Evolutionary conservation across 1,140 invertebrate species (phyloP).

Genomic region (Chelonus insularis): DNA sequence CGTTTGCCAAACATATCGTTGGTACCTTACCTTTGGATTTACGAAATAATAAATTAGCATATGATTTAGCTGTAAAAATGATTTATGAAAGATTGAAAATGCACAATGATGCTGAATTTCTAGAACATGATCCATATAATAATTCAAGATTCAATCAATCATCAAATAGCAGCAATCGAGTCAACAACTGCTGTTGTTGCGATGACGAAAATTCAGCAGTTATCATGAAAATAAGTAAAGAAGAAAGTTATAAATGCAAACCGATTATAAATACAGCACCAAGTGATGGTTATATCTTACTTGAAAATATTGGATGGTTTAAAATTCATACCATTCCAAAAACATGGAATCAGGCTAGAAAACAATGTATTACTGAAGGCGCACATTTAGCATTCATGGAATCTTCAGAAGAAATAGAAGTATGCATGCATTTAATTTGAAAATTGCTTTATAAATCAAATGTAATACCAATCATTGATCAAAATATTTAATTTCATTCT

Average conservation of each 20-base stretch:
- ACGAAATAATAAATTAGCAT: not conserved
- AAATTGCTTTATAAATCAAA: too few relatives aligned
- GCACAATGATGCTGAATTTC: not conserved
- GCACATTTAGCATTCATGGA: slow-evolving; percentile 52
- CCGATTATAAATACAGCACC: not conserved
- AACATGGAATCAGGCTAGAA: slow-evolving; percentile 50
- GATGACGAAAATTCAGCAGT: not conserved
- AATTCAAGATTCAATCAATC: not conserved
- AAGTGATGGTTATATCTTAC: not conserved
- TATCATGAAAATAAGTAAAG: not conserved
- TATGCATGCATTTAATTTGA: slow-evolving; percentile 31
- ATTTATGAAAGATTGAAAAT: slow-evolving; percentile 4
- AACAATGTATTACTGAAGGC: slow-evolving; percentile 49
- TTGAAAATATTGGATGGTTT: slow-evolving; percentile 38
- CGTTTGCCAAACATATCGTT: not conserved
- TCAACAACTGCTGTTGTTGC: not conserved
- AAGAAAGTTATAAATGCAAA: not conserved
- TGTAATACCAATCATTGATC: too few relatives aligned
- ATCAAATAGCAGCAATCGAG: not conserved
- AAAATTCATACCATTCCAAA: slow-evolving; percentile 45
- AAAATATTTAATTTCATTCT: not conserved
- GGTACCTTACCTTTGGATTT: not conserved
- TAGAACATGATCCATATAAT: not conserved
- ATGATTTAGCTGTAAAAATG: not conserved
- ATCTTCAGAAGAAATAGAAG: slow-evolving; percentile 43